These are phyloP conservation scores for Epinephelus fuscoguttatus DNA, from an alignment of 2,113 vertebrate genomes.

Conservation along the genomic window DNA sequence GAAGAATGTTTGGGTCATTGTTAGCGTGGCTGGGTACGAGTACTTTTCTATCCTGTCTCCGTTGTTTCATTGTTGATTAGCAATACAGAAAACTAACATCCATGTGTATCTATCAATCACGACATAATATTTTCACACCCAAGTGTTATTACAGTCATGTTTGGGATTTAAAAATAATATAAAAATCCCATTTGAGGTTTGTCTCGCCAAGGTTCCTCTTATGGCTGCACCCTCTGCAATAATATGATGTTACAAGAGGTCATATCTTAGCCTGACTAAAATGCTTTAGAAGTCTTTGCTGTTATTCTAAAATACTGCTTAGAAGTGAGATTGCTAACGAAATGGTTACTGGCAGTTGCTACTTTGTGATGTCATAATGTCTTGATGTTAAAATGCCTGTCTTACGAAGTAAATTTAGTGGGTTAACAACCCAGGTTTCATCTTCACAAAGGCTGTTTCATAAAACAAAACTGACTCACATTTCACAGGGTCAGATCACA, in stretches of 20 bases:
- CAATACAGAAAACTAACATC: not conserved
- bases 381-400: not conserved
- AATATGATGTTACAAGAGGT: not conserved
- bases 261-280: not conserved
- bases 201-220: not conserved
- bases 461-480: not conserved
- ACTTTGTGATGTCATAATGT: not conserved
- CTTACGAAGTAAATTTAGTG: not conserved
- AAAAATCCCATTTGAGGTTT: not conserved
- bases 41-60: not conserved
- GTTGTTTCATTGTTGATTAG: not conserved
- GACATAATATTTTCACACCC: no score
- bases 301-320: not conserved
- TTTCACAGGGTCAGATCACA: not conserved
- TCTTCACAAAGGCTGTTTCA: not conserved
- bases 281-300: not conserved
- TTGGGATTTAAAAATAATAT: not conserved
- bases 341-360: not conserved
- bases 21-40: not conserved
- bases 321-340: not conserved
- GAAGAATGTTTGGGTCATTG: not conserved
- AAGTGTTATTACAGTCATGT: not conserved
- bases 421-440: not conserved
- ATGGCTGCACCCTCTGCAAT: not conserved
- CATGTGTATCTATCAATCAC: not conserved